phyloP scores from a whole-genome alignment of 2,797 vertebrate genomes.

The Sebastes goodei region DNA sequence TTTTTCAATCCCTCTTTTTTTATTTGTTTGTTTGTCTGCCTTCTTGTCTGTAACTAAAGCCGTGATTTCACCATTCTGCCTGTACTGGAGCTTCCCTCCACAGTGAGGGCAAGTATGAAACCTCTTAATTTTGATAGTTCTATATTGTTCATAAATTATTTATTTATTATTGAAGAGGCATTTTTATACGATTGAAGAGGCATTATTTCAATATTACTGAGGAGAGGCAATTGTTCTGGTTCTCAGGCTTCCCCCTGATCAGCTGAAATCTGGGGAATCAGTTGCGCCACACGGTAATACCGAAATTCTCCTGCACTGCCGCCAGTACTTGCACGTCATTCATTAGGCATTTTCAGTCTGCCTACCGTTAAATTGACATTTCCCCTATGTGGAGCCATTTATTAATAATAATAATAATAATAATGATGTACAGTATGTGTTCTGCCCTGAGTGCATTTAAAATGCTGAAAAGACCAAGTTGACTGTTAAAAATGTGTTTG shows the following conservation, averaged over 20 bases:
- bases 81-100: not conserved
- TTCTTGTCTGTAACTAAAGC: not conserved
- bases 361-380: not conserved
- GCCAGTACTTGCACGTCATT: not conserved
- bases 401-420: not conserved
- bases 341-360: not conserved
- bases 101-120: not conserved
- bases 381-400: not conserved
- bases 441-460: too few relatives aligned
- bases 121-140: not conserved
- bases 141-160: too few relatives aligned
- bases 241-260: not conserved
- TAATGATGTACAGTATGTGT: too few relatives aligned
- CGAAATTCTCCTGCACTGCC: not conserved
- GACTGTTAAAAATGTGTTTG: too few relatives aligned
- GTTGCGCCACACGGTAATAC: not conserved
- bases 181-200: not conserved
- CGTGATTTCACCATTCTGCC: not conserved
- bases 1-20: not conserved
- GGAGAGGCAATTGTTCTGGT: not conserved
- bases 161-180: too few relatives aligned
- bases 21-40: not conserved
- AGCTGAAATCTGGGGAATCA: not conserved
- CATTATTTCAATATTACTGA: not conserved
- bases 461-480: too few relatives aligned